These are phyloP conservation scores for Drosophila baimaii DNA, from an alignment of 1,140 invertebrate species.

Conservation along the genomic window DNA sequence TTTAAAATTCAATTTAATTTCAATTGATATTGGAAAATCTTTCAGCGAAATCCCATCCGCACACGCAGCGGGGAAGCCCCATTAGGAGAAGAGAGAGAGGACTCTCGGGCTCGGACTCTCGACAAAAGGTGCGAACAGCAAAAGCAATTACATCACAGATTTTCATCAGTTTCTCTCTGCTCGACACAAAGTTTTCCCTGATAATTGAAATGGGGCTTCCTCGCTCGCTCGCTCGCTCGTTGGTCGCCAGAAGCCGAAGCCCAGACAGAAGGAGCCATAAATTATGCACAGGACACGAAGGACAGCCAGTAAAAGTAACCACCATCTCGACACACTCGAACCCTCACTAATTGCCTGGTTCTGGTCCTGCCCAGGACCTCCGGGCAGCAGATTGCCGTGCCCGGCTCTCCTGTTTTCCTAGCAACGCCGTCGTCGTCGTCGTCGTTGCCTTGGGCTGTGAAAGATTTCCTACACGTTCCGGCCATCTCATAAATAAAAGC, in stretches of 20 bases:
- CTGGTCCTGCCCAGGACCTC: conserved; percentile 37
- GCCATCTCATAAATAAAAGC: conserved; percentile 80
- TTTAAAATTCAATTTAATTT: conserved; percentile 81
- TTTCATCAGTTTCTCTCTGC: conserved; percentile 27
- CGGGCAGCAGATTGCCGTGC: conserved; percentile 52
- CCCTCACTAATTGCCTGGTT: conserved; percentile 69
- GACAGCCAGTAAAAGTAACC: conserved; percentile 56
- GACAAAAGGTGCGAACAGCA: conserved; percentile 53
- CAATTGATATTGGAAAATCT: conserved; percentile 71
- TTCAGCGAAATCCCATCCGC: conserved; percentile 34
- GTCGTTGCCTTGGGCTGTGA: conserved; percentile 12
- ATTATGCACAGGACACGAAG: conserved; percentile 75
- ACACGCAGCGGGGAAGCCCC: conserved; percentile 72
- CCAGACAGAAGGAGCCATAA: conserved; percentile 73
- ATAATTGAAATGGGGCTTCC: conserved; percentile 73
- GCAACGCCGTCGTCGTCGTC: conserved; percentile 52
- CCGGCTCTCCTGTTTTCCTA: conserved; percentile 53
- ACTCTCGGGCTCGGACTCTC: conserved; percentile 54
- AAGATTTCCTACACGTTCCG: conserved; percentile 65
- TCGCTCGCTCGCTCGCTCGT: too few relatives aligned
- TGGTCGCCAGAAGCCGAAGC: not conserved
- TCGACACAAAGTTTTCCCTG: conserved; percentile 44
- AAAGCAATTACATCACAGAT: conserved; percentile 71
- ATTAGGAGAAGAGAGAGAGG: conserved; percentile 32
- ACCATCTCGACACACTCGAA: conserved; percentile 32